Percentiles rank a stretch among this genome's conserved stretches.
These are phyloP conservation scores for Ceryle rudis DNA, from an alignment of 2,797 vertebrate genomes.

Conservation along the genomic window DNA sequence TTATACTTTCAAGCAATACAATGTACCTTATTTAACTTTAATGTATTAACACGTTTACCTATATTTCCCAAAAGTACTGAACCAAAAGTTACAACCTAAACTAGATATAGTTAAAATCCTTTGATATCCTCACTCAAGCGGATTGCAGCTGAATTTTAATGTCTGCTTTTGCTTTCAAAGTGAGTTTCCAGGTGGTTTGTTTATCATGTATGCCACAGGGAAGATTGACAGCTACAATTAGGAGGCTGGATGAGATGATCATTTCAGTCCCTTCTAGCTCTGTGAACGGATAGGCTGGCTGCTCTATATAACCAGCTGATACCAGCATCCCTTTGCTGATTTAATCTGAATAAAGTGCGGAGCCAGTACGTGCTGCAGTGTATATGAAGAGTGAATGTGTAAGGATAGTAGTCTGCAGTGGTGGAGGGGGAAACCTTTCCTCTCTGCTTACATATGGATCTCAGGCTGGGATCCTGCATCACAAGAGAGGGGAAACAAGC, in stretches of 20 bases:
- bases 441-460: neutral
- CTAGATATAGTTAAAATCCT: neutral
- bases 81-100: neutral
- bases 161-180: neutral
- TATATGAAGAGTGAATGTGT: neutral
- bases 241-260: neutral
- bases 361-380: neutral
- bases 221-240: neutral
- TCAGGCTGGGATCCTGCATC: neutral
- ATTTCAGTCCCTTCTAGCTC: neutral
- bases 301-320: neutral
- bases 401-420: neutral
- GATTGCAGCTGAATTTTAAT: neutral
- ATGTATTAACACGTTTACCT: neutral
- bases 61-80: constrained; percentile 8
- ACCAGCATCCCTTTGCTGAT: neutral
- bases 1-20: neutral
- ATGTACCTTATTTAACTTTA: neutral
- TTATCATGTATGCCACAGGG: neutral
- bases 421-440: neutral
- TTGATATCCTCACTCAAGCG: neutral
- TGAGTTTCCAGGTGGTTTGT: neutral
- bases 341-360: neutral
- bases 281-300: neutral
- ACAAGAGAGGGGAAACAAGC: neutral